These are phyloP conservation scores for Xyrauchen texanus DNA, from an alignment of 2,113 vertebrate genomes.

Conservation along the genomic window DNA sequence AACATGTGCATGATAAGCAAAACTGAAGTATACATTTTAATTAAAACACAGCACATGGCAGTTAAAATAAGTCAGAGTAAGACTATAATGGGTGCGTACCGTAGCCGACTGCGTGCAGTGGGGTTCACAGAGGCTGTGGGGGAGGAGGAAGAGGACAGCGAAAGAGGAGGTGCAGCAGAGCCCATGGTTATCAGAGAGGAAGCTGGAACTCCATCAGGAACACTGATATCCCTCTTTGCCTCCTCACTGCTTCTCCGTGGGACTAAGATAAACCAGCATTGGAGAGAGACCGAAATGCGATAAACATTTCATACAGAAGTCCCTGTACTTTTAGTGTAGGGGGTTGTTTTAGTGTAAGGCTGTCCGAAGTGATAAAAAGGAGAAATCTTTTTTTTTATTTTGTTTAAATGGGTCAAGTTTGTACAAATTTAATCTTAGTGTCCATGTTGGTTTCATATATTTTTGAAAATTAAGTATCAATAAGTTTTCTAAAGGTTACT, in stretches of 20 bases:
- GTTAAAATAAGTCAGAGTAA: not conserved
- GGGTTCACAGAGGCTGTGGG: conserved; percentile 92
- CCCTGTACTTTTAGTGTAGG: too few species aligned
- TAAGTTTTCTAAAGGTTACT: too few species aligned
- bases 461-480: too few species aligned
- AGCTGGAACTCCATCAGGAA: conserved; percentile 80
- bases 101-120: conserved; percentile 88
- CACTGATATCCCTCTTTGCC: conserved; percentile 81
- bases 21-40: too few species aligned
- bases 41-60: too few species aligned
- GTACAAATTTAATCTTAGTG: too few species aligned
- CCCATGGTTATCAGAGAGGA: conserved; percentile 87
- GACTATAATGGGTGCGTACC: conserved; percentile 67
- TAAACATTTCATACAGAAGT: not conserved
- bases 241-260: conserved; percentile 86
- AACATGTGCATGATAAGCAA: too few species aligned
- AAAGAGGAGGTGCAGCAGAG: conserved; percentile 84
- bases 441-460: too few species aligned
- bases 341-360: too few species aligned
- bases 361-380: too few species aligned
- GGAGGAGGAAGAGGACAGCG: conserved; percentile 76
- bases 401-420: too few species aligned
- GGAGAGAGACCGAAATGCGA: not conserved
- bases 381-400: too few species aligned
- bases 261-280: conserved; percentile 61